These are phyloP conservation scores for Caenorhabditis parvicauda DNA, from an alignment of 2,888 invertebrate genomes.

Conservation along the genomic window DNA sequence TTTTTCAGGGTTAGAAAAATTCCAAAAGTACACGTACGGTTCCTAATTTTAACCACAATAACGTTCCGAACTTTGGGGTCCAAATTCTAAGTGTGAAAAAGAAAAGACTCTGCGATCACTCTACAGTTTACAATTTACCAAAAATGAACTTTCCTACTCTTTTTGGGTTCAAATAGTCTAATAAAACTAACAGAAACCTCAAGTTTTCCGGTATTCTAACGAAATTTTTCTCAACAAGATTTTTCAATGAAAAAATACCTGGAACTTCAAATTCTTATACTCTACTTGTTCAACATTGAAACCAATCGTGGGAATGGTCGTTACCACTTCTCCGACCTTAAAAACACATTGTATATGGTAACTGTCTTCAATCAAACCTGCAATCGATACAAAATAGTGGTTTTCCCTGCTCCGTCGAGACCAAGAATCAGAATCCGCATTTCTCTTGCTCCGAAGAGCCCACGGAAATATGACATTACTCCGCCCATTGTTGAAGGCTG, in stretches of 20 bases:
- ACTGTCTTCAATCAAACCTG: slow-evolving; percentile 78
- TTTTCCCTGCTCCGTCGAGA: slow-evolving; percentile 74
- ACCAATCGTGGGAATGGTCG: slow-evolving; percentile 81
- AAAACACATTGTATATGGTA: slow-evolving; percentile 1
- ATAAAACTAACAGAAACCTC: too few species aligned
- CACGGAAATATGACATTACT: slow-evolving; percentile 91
- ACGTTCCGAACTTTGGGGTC: too few species aligned
- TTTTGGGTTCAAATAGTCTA: too few species aligned
- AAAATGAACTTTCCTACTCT: too few species aligned
- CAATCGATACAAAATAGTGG: slow-evolving; percentile 90
- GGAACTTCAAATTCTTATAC: slow-evolving; percentile 97
- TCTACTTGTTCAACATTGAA: slow-evolving; percentile 99
- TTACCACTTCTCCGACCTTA: slow-evolving; percentile 57
- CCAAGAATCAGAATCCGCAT: slow-evolving; percentile 69
- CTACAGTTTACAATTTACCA: too few species aligned
- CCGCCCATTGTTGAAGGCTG: slow-evolving; percentile 71
- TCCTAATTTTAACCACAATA: too few species aligned
- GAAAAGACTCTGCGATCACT: too few species aligned
- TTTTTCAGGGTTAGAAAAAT: too few species aligned
- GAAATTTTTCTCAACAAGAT: too few species aligned
- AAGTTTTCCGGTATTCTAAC: neutral
- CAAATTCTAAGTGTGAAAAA: too few species aligned
- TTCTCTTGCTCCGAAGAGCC: slow-evolving; percentile 71
- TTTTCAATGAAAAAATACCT: slow-evolving; percentile 63
- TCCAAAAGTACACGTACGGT: too few species aligned